These are phyloP conservation scores for Phenganax stokvisi DNA, from an alignment of 92 coral and sea anemone species.

Conservation along the genomic window DNA sequence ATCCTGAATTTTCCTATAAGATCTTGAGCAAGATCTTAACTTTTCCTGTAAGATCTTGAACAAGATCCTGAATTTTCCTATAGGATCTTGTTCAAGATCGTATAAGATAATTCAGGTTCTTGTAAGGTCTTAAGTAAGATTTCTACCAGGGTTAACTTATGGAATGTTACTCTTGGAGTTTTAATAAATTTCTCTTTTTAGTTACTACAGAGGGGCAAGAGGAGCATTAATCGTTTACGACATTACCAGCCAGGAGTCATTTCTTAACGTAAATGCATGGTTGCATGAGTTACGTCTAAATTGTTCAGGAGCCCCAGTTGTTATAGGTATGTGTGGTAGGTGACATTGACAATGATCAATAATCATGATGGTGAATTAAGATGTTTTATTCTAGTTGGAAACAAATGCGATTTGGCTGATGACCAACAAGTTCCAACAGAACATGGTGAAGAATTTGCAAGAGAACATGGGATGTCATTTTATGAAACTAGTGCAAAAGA, in stretches of 20 bases:
- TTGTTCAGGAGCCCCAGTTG: slow-evolving; percentile 12
- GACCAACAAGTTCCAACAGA: slow-evolving; percentile 18
- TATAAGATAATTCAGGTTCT: too few relatives aligned
- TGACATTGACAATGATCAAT: not conserved
- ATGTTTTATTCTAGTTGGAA: slow-evolving; percentile 27
- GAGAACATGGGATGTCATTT: slow-evolving; percentile 31
- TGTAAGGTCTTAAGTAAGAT: too few relatives aligned
- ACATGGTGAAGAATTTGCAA: slow-evolving; percentile 24
- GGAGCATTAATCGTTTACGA: slow-evolving; percentile 35
- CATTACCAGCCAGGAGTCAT: slow-evolving; percentile 27
- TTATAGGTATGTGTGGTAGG: slow-evolving; percentile 17
- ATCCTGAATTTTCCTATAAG: too few relatives aligned
- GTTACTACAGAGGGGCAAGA: slow-evolving; percentile 37
- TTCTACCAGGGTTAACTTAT: too few relatives aligned
- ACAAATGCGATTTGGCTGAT: slow-evolving; percentile 26
- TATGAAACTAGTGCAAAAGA: slow-evolving; percentile 40
- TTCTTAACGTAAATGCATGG: slow-evolving; percentile 13
- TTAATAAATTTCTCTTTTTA: not conserved
- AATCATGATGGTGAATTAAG: not conserved
- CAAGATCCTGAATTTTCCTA: too few relatives aligned
- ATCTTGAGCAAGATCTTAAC: too few relatives aligned
- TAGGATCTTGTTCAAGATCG: too few relatives aligned
- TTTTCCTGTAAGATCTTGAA: too few relatives aligned
- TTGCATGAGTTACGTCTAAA: slow-evolving; percentile 32
- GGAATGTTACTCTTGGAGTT: not conserved